Percentiles rank a stretch among this genome's conserved stretches.
Evolutionary conservation across 2,888 invertebrate species (phyloP).

Genomic region (Ramazzottius varieornatus): DNA sequence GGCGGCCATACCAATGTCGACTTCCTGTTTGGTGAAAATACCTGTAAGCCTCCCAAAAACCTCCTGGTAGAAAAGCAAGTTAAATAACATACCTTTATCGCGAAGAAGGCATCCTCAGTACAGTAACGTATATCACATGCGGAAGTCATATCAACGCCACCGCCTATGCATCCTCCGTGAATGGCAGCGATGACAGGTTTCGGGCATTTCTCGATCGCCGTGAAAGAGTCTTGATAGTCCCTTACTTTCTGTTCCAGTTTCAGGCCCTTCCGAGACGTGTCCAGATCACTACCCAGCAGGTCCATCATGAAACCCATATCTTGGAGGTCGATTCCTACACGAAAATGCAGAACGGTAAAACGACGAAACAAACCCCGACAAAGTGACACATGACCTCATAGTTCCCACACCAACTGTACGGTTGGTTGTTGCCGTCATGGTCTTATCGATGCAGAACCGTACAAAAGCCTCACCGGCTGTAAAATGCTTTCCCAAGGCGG

Average conservation of each 20-base stretch:
- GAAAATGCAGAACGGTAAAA: not conserved
- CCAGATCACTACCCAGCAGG: not conserved
- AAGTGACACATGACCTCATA: too few relatives aligned
- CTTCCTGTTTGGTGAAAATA: slow-evolving; percentile 15
- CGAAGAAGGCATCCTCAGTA: slow-evolving; percentile 63
- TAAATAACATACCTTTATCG: slow-evolving; percentile 36
- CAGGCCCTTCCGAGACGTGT: not conserved
- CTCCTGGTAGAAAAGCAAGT: not conserved
- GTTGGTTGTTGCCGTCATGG: not conserved
- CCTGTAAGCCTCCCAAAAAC: too few relatives aligned
- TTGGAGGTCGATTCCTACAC: not conserved
- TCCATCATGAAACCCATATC: not conserved
- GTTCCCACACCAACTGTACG: too few relatives aligned
- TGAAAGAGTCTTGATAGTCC: not conserved
- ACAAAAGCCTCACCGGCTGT: not conserved
- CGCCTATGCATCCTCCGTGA: slow-evolving; percentile 71
- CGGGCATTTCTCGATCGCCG: slow-evolving; percentile 31
- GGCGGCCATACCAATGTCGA: slow-evolving; percentile 52
- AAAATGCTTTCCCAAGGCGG: not conserved
- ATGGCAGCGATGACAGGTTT: slow-evolving; percentile 72
- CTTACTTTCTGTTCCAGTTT: not conserved
- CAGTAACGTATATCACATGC: slow-evolving; percentile 77
- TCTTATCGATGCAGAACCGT: not conserved
- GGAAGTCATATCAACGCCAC: slow-evolving; percentile 58
- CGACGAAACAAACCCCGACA: not conserved